A percentile compares a stretch with the other conserved stretches of the same genome.
Evolutionary conservation across 1,140 invertebrate genomes (phyloP).

Genomic region (Zelostemma sp.): DNA sequence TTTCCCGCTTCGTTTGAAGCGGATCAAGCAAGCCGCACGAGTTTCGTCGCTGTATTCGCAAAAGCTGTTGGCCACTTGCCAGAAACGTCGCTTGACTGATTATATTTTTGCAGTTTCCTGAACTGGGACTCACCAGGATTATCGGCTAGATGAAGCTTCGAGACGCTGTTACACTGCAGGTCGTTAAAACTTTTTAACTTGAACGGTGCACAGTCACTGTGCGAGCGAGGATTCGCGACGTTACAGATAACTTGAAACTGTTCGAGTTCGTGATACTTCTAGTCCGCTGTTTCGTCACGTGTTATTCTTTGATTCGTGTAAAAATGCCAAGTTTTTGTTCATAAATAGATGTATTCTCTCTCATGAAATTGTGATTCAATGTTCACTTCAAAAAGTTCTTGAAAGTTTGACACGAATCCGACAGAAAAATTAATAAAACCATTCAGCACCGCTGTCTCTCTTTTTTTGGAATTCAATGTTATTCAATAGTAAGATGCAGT

Average conservation of each 20-base stretch:
- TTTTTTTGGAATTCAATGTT: too few species aligned
- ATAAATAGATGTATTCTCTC: neutral
- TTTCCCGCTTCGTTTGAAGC: slow-evolving; percentile 37
- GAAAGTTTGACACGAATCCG: too few species aligned
- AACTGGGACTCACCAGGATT: slow-evolving; percentile 36
- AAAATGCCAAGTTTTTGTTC: neutral
- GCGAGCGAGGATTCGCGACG: neutral
- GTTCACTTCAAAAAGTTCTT: too few species aligned
- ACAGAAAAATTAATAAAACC: too few species aligned
- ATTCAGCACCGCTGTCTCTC: too few species aligned
- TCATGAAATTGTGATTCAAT: neutral
- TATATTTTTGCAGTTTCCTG: slow-evolving; percentile 31
- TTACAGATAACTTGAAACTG: neutral
- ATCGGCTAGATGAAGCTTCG: slow-evolving; percentile 15
- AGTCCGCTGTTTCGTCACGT: too few species aligned
- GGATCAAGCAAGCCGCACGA: slow-evolving; percentile 33
- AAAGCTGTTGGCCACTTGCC: slow-evolving; percentile 25
- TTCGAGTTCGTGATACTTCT: neutral
- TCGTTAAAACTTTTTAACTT: slow-evolving; percentile 14
- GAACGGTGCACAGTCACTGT: neutral
- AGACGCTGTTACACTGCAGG: slow-evolving; percentile 1
- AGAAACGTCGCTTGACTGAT: slow-evolving; percentile 31
- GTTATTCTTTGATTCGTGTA: too few species aligned
- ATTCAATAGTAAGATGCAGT: too few species aligned
- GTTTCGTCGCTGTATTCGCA: slow-evolving; percentile 22